Evolutionary conservation across 1,140 invertebrate species (phyloP).

Genomic region (Platyura marginata): DNA sequence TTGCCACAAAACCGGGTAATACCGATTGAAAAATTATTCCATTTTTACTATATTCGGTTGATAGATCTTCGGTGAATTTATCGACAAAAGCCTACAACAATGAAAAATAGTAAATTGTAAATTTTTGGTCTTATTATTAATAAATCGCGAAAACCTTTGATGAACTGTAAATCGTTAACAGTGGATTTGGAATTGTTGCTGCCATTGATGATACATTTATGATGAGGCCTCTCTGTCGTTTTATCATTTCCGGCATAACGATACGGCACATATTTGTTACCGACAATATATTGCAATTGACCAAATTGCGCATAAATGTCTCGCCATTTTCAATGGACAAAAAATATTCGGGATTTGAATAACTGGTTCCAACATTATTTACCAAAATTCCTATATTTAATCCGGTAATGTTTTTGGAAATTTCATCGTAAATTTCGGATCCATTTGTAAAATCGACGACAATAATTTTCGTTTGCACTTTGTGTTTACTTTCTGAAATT

Average conservation of each 20-base stretch:
- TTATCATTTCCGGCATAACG: constrained; percentile 76
- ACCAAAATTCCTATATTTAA: constrained; percentile 82
- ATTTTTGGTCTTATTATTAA: neutral
- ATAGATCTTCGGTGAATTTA: constrained; percentile 64
- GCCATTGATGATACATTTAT: constrained; percentile 84
- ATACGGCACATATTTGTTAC: constrained; percentile 69
- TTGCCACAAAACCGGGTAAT: constrained; percentile 74
- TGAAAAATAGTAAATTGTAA: neutral
- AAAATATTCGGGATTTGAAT: constrained; percentile 66
- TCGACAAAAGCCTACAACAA: constrained; percentile 46
- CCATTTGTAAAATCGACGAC: constrained; percentile 67
- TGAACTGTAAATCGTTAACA: constrained; percentile 75
- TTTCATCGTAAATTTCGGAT: constrained; percentile 53
- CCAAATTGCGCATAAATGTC: constrained; percentile 33
- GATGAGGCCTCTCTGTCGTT: constrained; percentile 65
- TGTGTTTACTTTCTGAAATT: constrained; percentile 29
- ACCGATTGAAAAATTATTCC: constrained; percentile 75
- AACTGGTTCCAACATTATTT: constrained; percentile 37
- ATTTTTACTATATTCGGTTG: constrained; percentile 53
- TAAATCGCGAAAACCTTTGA: constrained; percentile 38
- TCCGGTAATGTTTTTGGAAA: constrained; percentile 50
- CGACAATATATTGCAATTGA: constrained; percentile 53
- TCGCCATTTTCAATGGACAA: constrained; percentile 42
- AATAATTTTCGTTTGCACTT: constrained; percentile 64
- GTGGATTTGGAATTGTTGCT: constrained; percentile 57